A percentile compares a stretch with the other conserved stretches of the same genome.
phyloP scores from a whole-genome alignment of 2,888 invertebrate species.

The Volucella zonaria region DNA sequence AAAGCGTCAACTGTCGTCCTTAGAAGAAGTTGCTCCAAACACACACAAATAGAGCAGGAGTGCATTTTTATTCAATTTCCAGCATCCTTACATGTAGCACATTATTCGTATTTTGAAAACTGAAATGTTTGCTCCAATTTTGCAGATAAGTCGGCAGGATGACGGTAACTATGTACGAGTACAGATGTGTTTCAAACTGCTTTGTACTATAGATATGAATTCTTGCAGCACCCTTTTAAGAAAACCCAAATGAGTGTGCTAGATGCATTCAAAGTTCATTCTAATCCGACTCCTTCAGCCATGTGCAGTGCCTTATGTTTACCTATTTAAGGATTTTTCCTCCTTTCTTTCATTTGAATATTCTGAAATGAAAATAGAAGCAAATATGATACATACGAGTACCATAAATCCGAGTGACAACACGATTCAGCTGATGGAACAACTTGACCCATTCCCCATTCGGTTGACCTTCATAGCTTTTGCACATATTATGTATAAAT shows the following conservation, averaged over 20 bases:
- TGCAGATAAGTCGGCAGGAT: constrained; percentile 22
- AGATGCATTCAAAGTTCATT: constrained; percentile 55
- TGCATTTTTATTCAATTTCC: neutral
- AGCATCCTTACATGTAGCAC: neutral
- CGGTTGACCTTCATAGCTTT: constrained; percentile 62
- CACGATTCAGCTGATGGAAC: constrained; percentile 41
- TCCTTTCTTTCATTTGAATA: neutral
- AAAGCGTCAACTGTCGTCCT: constrained; percentile 39
- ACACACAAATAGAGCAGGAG: neutral
- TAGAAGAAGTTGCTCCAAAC: constrained; percentile 13
- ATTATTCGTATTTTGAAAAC: neutral
- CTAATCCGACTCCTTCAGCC: constrained; percentile 40
- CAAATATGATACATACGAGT: neutral
- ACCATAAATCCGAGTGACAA: constrained; percentile 28
- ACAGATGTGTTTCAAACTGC: constrained; percentile 48
- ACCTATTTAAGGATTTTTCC: constrained; percentile 49
- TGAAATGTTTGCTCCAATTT: neutral
- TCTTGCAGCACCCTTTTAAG: constrained; percentile 28
- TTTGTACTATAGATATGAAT: constrained; percentile 52
- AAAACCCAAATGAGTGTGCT: constrained; percentile 53
- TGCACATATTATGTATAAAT: constrained; percentile 13
- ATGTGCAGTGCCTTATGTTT: constrained; percentile 36
- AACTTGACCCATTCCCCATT: constrained; percentile 57
- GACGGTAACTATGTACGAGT: constrained; percentile 48
- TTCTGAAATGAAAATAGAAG: constrained; percentile 11